Percentiles rank a stretch among this genome's conserved stretches.
Conservation (phyloP, 2,113 vertebrate species). For the Grallaria varia region DNA sequence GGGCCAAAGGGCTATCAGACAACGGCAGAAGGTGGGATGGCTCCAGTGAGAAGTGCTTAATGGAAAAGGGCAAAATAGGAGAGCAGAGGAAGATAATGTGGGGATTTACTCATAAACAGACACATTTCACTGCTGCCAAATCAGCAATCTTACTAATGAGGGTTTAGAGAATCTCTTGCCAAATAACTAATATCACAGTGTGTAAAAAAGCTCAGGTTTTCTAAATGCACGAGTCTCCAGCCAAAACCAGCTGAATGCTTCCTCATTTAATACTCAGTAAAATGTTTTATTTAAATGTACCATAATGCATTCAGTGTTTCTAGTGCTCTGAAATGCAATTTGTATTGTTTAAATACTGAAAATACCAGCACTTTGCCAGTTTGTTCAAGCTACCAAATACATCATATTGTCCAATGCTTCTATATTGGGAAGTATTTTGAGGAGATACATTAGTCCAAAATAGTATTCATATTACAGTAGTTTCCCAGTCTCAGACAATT, state of each 20-base stretch:
- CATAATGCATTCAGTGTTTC: slow-evolving; percentile 42
- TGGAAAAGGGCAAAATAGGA: background rate
- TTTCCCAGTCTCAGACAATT: background rate
- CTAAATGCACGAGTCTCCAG: slow-evolving; percentile 1
- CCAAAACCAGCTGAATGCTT: slow-evolving; percentile 46
- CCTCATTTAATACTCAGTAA: slow-evolving; percentile 25
- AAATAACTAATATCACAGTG: slow-evolving; percentile 5
- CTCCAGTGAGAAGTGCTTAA: background rate
- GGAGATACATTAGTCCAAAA: background rate
- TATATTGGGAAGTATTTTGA: background rate
- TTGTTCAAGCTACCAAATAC: slow-evolving; percentile 18
- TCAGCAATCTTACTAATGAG: slow-evolving; percentile 38
- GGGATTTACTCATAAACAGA: slow-evolving; percentile 19
- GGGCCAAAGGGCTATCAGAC: background rate
- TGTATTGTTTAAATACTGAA: slow-evolving; percentile 27
- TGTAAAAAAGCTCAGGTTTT: slow-evolving; percentile 48
- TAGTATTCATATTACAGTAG: background rate
- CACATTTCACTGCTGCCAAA: slow-evolving; percentile 12
- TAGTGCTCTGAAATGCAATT: background rate
- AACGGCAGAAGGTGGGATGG: background rate
- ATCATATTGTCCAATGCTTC: background rate
- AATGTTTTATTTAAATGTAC: slow-evolving; percentile 29
- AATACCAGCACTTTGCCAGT: background rate
- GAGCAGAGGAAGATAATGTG: slow-evolving; percentile 1
- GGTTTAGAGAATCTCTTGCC: slow-evolving; percentile 9